Evolutionary conservation across 2,113 vertebrate species (phyloP).

Genomic region (Heterochromis multidens): DNA sequence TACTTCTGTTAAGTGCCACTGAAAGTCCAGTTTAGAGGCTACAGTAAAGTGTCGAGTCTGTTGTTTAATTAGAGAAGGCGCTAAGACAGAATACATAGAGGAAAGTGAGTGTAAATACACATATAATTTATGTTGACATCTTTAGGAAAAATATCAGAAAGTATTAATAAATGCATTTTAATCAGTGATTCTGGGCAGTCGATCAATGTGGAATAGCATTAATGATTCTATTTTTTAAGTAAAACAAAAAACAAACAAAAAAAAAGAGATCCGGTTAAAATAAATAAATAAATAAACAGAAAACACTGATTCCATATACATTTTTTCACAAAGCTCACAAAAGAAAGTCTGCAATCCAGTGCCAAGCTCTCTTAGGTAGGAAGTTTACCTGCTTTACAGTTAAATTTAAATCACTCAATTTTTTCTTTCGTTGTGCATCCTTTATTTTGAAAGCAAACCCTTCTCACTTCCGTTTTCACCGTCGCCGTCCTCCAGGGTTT

Average conservation of each 20-base stretch:
- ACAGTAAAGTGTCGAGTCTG: background rate
- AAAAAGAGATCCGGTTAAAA: no score
- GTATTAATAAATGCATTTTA: no score
- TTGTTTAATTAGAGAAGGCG: background rate
- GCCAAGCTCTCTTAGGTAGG: background rate
- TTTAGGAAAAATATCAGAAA: no score
- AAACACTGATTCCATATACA: no score
- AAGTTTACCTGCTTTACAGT: background rate
- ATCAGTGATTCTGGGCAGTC: no score
- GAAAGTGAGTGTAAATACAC: background rate
- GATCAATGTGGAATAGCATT: no score
- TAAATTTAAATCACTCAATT: accelerated
- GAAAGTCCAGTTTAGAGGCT: accelerated
- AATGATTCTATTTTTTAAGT: no score
- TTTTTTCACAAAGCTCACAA: no score
- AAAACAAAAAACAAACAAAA: no score
- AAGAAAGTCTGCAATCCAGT: no score
- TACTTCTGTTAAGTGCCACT: background rate
- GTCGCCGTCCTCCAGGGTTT: accelerated
- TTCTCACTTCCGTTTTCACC: background rate
- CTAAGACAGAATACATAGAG: background rate
- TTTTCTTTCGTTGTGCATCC: accelerated
- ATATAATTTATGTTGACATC: no score
- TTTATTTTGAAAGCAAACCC: background rate
- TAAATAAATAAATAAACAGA: no score